These are phyloP conservation scores for Megalops cyprinoides DNA, from an alignment of 2,797 vertebrate species.

Conservation along the genomic window DNA sequence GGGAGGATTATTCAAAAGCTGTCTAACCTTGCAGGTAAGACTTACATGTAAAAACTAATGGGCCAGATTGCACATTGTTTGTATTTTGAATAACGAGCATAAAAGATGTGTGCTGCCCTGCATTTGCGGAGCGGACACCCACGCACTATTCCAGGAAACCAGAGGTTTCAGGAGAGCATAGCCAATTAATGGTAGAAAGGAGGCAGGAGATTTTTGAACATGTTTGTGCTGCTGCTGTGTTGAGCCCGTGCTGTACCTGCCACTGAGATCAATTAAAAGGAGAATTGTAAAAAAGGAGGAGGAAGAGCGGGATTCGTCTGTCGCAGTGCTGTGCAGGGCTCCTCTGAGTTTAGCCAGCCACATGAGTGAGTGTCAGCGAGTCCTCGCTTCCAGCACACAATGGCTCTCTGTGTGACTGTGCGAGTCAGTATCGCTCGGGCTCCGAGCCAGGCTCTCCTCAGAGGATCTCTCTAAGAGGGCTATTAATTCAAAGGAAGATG, in stretches of 20 bases:
- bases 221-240: neutral
- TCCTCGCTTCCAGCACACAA: slow-evolving; percentile 31
- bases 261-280: neutral
- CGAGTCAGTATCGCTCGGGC: slow-evolving; percentile 30
- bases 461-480: slow-evolving; percentile 35
- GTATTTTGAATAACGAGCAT: neutral
- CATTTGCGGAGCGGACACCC: neutral
- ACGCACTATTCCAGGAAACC: neutral
- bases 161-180: neutral
- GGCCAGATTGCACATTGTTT: neutral
- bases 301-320: no score
- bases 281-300: neutral
- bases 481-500: slow-evolving; percentile 54
- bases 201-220: neutral
- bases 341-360: neutral
- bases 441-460: slow-evolving; percentile 33
- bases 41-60: neutral
- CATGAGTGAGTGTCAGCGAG: slow-evolving; percentile 5
- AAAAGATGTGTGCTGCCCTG: no score
- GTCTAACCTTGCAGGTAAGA: neutral
- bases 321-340: no score
- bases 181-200: neutral
- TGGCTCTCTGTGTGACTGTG: slow-evolving; percentile 41
- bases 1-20: neutral
- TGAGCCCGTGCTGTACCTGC: neutral